phyloP scores from a whole-genome alignment of 2,113 vertebrate species.

The Recurvirostra avosetta region DNA sequence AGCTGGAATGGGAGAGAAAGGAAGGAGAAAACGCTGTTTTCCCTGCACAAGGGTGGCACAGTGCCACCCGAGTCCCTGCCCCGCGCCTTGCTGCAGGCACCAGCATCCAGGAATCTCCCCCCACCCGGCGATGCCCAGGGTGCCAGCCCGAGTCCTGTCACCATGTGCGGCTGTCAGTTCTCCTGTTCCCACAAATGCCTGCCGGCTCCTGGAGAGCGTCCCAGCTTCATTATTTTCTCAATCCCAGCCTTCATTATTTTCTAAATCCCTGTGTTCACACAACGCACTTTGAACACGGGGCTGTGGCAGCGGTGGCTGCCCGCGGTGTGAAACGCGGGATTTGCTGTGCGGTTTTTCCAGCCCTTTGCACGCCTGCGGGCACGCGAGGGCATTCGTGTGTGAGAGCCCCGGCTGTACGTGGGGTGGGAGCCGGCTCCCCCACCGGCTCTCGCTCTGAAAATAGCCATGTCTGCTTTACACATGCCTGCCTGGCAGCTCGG shows the following conservation, averaged over 20 bases:
- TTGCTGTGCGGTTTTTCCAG: not conserved
- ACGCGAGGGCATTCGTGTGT: not conserved
- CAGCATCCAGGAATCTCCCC: not conserved
- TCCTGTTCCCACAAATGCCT: not conserved
- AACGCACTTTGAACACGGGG: not conserved
- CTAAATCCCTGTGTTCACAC: not conserved
- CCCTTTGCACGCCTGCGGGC: not conserved
- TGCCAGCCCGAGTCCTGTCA: not conserved
- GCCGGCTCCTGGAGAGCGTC: not conserved
- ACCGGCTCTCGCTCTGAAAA: not conserved
- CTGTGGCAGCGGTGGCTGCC: not conserved
- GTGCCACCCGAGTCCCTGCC: not conserved
- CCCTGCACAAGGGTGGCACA: no score
- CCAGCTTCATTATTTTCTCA: not conserved
- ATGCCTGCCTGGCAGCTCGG: not conserved
- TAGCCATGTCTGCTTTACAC: not conserved
- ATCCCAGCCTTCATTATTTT: not conserved
- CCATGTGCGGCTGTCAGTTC: rapidly evolving
- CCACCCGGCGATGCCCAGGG: not conserved
- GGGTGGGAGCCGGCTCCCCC: not conserved
- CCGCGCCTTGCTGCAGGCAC: not conserved
- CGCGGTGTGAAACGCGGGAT: rapidly evolving
- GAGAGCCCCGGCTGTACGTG: not conserved
- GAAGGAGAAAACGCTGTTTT: not conserved
- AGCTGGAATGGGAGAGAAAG: not conserved